Conservation (phyloP, 2,888 invertebrate species). For the Villa cingulata region DNA sequence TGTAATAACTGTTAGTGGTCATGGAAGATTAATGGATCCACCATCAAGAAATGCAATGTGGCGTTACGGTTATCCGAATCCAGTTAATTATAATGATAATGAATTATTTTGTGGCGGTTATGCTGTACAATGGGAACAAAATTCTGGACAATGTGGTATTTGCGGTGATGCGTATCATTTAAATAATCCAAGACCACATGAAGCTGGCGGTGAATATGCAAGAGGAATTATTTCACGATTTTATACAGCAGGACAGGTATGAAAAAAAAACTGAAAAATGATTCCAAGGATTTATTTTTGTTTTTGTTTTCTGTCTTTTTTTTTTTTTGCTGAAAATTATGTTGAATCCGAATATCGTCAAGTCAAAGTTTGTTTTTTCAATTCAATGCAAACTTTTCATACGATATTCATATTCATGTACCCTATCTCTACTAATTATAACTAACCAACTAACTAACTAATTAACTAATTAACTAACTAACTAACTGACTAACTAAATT, state of each 20-base stretch:
- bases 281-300: background rate
- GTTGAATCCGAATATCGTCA: too few relatives aligned
- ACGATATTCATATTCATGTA: too few relatives aligned
- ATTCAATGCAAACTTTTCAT: too few relatives aligned
- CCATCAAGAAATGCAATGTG: conserved; percentile 90
- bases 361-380: too few relatives aligned
- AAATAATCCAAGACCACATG: conserved; percentile 62
- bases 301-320: background rate
- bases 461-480: too few relatives aligned
- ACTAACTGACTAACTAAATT: too few relatives aligned
- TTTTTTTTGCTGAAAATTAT: too few relatives aligned
- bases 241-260: conserved; percentile 70
- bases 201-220: conserved; percentile 75
- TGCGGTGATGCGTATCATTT: conserved; percentile 78
- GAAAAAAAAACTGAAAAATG: conserved; percentile 6
- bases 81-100: conserved; percentile 88
- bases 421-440: too few relatives aligned
- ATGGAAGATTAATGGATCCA: conserved; percentile 83
- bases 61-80: conserved; percentile 87
- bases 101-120: conserved; percentile 88
- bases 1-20: conserved; percentile 43
- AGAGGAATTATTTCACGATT: conserved; percentile 72
- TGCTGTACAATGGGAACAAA: conserved; percentile 79
- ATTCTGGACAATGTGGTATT: conserved; percentile 72
- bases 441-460: too few relatives aligned